Evolutionary conservation across 2,888 invertebrate species (phyloP).

Genomic region (Pteria penguin): DNA sequence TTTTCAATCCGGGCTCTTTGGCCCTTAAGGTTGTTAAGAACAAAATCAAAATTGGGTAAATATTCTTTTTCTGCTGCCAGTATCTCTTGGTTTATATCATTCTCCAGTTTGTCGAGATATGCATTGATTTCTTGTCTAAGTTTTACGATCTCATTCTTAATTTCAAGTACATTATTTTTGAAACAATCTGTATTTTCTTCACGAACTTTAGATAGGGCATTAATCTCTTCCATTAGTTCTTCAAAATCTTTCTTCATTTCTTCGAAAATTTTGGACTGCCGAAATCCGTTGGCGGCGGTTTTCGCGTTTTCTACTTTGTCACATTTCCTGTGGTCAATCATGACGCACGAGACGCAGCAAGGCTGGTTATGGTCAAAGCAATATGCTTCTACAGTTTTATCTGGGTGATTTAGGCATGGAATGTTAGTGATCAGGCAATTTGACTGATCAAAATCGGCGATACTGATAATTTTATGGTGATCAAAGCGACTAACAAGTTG

Average conservation of each 20-base stretch:
- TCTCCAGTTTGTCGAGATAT: background rate
- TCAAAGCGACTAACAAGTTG: background rate
- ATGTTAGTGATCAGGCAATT: background rate
- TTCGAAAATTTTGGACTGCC: background rate
- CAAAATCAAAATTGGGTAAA: background rate
- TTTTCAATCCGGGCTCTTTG: background rate
- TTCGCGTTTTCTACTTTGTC: background rate
- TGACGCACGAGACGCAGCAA: constrained; percentile 10
- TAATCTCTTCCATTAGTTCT: background rate
- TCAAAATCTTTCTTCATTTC: background rate
- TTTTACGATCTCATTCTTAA: background rate
- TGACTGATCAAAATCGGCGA: background rate
- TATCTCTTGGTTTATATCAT: background rate
- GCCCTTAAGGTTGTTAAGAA: background rate
- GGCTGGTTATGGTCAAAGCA: constrained; percentile 9
- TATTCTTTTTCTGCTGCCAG: background rate
- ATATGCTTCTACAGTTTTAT: constrained; percentile 7
- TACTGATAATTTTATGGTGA: background rate
- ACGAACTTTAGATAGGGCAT: background rate
- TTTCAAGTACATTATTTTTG: background rate
- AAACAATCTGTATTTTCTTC: background rate
- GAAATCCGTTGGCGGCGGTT: constrained; percentile 1
- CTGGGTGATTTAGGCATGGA: background rate
- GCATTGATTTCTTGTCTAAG: background rate
- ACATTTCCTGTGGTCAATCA: constrained; percentile 6